Base-by-base conservation (phyloP, 1,140 invertebrate species). In the Dinothrombium tinctorium region DNA sequence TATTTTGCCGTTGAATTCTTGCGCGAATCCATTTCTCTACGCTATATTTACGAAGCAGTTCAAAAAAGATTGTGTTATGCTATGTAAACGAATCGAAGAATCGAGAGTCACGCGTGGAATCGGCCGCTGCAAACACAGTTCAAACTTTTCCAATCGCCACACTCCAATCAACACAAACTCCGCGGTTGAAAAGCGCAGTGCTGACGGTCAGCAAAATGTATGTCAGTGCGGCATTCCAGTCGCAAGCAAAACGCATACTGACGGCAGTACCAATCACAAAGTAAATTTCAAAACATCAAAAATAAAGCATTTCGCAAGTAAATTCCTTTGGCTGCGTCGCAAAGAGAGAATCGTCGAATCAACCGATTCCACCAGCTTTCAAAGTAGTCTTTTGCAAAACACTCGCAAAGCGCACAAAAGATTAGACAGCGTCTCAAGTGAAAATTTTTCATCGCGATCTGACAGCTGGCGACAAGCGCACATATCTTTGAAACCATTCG, bases 31-130 rank as follows among this genome's bases (percentile, higher is more conserved):
- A 14, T 86, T 84, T 59, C 58, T 90, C 4, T 46, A 89, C 56
- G 83, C 79, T 4, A 76, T 89, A 43, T 59, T 86, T 37, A 87
- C 82, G 0, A 72, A 76, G 33, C 80, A 84, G 56, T 86, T 94
- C 56, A 94, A 94, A 56, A 89, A 90, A 58, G 89, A 94, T 55
- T 95, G 87, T 58, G 79, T 90, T 0, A 69, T 87, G 47, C 77
- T 95, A 35, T 94, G 86, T 45, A 63, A 86, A 54, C 76, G 81
- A 7, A 86, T 90, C 48, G 83, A 90, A 57, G 83, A 89, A 53
- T 83, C 79, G n/a, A 14, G 46, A 15, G 45, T 52, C 2, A 51
- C 51, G 15, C 21, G 43, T 32, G 47, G 48, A 9, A 83, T 83
- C 43, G 80, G 79, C 1, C 63, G 77, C 33, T 82, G 79, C 52